Conservation (phyloP, 2,113 vertebrate genomes). For the Emydocephalus ijimae region DNA sequence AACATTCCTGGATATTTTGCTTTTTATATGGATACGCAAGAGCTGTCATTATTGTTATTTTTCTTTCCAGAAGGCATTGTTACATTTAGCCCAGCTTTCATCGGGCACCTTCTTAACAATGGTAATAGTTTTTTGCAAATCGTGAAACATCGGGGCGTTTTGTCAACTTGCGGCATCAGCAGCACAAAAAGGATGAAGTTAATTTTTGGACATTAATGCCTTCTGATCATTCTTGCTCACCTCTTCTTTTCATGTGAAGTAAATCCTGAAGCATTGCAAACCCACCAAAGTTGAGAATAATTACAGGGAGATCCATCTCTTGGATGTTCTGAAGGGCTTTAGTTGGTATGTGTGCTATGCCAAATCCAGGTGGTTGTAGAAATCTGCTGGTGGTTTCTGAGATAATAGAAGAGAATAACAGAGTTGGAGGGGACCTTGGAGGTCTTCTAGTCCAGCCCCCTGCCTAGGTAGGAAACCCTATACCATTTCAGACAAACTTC, state of each 20-base stretch:
- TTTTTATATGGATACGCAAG: slow-evolving; percentile 46
- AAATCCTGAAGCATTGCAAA: slow-evolving; percentile 47
- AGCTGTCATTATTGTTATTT: slow-evolving; percentile 28
- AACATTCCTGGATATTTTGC: slow-evolving; percentile 59
- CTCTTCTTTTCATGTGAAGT: slow-evolving; percentile 49
- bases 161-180: slow-evolving; percentile 39
- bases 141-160: slow-evolving; percentile 37
- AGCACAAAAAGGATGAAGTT: slow-evolving; percentile 55
- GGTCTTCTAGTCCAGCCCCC: too few relatives aligned
- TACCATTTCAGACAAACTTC: too few relatives aligned
- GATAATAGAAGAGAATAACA: too few relatives aligned
- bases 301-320: background rate
- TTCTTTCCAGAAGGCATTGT: slow-evolving; percentile 50
- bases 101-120: slow-evolving; percentile 32
- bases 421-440: too few relatives aligned
- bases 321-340: background rate
- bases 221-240: slow-evolving; percentile 48
- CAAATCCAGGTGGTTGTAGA: background rate
- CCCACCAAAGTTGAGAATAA: slow-evolving; percentile 37
- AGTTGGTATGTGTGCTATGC: too few relatives aligned
- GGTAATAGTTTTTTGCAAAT: slow-evolving; percentile 46
- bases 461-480: too few relatives aligned
- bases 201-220: slow-evolving; percentile 54
- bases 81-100: slow-evolving; percentile 53
- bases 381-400: background rate